These are phyloP conservation scores for Apodemus speciosus DNA, from an alignment of 2,113 vertebrate species.

Conservation along the genomic window DNA sequence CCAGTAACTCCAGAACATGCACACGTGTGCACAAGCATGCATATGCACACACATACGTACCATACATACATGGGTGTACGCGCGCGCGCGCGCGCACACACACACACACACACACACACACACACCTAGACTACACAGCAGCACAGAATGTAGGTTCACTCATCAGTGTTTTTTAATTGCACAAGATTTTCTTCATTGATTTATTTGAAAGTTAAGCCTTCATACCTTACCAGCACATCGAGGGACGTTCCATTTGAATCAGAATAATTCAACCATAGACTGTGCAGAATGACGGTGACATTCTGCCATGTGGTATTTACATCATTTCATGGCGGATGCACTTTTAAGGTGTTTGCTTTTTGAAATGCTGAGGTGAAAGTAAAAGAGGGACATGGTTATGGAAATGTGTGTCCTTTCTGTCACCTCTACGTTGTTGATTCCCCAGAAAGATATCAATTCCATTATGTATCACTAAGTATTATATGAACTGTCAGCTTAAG, in stretches of 20 bases:
- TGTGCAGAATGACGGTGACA: background rate
- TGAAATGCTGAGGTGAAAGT: background rate
- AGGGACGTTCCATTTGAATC: background rate
- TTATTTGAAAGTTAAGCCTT: background rate
- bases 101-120: no score
- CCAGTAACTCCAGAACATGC: background rate
- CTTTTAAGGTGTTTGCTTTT: background rate
- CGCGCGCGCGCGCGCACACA: no score
- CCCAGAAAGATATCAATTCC: background rate
- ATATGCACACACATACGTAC: no score
- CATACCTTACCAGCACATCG: background rate
- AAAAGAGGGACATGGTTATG: background rate
- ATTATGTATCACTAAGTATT: background rate
- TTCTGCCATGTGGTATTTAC: background rate
- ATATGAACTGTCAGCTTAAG: background rate
- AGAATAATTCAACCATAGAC: background rate
- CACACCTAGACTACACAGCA: background rate
- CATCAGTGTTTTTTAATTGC: background rate
- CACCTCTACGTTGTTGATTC: background rate
- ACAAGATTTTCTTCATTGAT: background rate
- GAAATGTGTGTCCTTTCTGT: background rate
- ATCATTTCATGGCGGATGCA: background rate
- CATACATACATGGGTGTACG: no score
- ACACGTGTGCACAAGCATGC: accelerated
- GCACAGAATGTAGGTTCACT: no score